phyloP scores from a whole-genome alignment of 1,140 invertebrate species.

The Leptopilina clavipes region DNA sequence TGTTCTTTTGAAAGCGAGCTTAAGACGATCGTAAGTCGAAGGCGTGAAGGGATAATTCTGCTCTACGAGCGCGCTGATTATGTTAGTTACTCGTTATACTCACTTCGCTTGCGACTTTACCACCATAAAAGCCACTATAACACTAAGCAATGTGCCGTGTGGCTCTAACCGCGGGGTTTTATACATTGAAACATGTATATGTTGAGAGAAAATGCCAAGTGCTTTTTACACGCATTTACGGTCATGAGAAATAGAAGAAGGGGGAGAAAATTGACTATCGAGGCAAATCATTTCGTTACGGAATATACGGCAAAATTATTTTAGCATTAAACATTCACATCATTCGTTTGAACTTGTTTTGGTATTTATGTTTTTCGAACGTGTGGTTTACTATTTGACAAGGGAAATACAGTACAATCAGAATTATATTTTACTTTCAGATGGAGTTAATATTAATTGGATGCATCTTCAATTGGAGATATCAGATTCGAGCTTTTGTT shows the following conservation, averaged over 20 bases:
- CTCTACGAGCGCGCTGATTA: conserved; percentile 32
- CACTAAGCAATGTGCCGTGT: neutral
- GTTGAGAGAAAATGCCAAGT: conserved; percentile 13
- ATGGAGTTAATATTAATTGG: too few relatives aligned
- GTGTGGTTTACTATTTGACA: too few relatives aligned
- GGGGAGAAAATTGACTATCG: neutral
- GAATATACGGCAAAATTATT: conserved; percentile 3
- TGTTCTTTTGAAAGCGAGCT: conserved; percentile 33
- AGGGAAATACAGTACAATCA: too few relatives aligned
- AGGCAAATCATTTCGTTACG: neutral
- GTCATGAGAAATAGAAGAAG: neutral
- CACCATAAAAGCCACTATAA: conserved; percentile 33
- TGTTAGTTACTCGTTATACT: conserved; percentile 34
- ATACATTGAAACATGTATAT: conserved; percentile 3
- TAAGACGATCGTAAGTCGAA: conserved; percentile 33
- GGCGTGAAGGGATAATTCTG: conserved; percentile 32
- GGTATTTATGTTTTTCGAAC: too few relatives aligned
- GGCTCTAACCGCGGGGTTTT: conserved; percentile 5
- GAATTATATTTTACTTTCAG: too few relatives aligned
- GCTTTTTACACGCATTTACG: conserved; percentile 32
- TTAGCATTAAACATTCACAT: neutral
- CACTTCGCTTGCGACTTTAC: conserved; percentile 23
- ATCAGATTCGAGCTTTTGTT: too few relatives aligned
- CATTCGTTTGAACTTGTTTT: neutral
- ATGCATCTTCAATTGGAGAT: too few relatives aligned